Base-by-base conservation (phyloP, 2,113 vertebrate genomes). In the Neogobius melanostomus region DNA sequence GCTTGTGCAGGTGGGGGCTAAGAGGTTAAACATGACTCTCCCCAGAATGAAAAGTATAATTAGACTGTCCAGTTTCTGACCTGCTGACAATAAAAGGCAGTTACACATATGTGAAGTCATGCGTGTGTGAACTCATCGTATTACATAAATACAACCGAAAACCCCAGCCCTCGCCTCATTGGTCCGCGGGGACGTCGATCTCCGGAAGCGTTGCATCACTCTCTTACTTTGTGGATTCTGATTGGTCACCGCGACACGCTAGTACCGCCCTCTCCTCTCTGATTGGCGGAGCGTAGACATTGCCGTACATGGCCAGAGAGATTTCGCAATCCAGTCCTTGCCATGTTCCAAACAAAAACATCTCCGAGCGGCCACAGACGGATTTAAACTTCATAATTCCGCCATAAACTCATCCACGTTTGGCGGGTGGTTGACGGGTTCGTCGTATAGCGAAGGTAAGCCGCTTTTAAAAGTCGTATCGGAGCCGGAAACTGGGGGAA, bases 291-390 rank as follows among this genome's bases (percentile, higher is more conserved):
- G 1, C 7, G 16, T 11, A 11, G 60, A 90, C 69, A 91, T 91
- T 72, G 80, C 91, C 92, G 80, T 92, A 92, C 87, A 92, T 88
- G 91, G 92, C 83, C 81, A 90, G 82, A 82, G 71, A 79, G 88
- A 93, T 93, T 93, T 93, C 92, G 92, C 92, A 94, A 94, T 93
- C 89, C 52, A 66, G 71, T 79, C 66, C 80, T 68, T 81, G 90
- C 85, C 82, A 81, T 76, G 85, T 88, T 84, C 85, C 72, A 93
- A 93, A 94, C 91, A 92, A 93, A 90, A 92, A 91, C 89, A 92
- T 61, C 53, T 83, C 71, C 14, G 47, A 75, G 67, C 71, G 9
- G 45, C 6, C 46, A 48, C 48, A 61, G 56, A 68, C 76, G 65
- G 78, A 43, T 65, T 71, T 52, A 47, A 82, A 81, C 54, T 64